These are phyloP conservation scores for Eledona agricola DNA, from an alignment of 2,888 invertebrate species.

Conservation along the genomic window DNA sequence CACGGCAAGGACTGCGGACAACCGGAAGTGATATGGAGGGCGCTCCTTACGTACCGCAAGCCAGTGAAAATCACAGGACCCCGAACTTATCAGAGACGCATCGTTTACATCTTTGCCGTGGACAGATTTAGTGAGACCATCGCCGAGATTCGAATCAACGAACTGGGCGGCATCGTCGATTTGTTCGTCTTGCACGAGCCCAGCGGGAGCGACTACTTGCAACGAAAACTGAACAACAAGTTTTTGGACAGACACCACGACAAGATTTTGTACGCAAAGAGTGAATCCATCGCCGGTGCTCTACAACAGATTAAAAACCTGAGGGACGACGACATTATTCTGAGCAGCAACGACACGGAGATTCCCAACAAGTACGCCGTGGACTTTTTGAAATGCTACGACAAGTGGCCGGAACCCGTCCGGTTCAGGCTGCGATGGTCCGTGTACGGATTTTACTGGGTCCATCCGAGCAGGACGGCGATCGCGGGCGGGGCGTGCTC, in stretches of 20 bases:
- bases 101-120: conserved; percentile 68
- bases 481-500: conserved; percentile 66
- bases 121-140: conserved; percentile 66
- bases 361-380: conserved; percentile 70
- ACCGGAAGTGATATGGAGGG: conserved; percentile 74
- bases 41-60: conserved; percentile 68
- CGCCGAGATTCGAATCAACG: conserved; percentile 69
- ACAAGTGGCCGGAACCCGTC: conserved; percentile 70
- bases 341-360: conserved; percentile 68
- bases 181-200: conserved; percentile 70
- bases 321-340: conserved; percentile 67
- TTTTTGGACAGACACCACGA: conserved; percentile 63
- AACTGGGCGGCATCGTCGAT: conserved; percentile 70
- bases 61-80: conserved; percentile 61
- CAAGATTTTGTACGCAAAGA: conserved; percentile 66
- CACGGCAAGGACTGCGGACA: conserved; percentile 73
- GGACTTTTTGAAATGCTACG: conserved; percentile 73
- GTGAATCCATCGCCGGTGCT: conserved; percentile 51
- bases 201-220: conserved; percentile 59
- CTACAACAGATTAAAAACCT: conserved; percentile 61
- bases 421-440: conserved; percentile 71
- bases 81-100: conserved; percentile 63
- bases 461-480: conserved; percentile 69
- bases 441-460: conserved; percentile 75
- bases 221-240: conserved; percentile 63